Conservation (phyloP, 1,140 invertebrate genomes). For the Geopemphigus sp. region DNA sequence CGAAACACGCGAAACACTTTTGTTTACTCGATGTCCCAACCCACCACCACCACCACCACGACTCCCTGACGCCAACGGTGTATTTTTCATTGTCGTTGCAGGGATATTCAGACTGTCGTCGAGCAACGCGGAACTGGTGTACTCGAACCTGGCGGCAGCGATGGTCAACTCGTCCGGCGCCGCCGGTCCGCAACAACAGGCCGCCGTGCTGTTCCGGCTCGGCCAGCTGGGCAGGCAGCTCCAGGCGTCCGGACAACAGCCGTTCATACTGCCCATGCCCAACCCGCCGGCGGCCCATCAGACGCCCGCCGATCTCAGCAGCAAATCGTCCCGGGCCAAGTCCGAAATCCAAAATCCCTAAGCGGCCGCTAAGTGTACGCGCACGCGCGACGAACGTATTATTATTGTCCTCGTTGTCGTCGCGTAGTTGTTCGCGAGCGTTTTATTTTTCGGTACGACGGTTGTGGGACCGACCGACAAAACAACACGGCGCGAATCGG, state of each 20-base stretch:
- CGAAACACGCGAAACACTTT: too few species aligned
- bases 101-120: constrained; percentile 29
- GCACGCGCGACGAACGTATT: neutral
- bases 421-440: too few species aligned
- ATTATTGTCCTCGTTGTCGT: neutral
- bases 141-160: constrained; percentile 38
- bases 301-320: constrained; percentile 50
- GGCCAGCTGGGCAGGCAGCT: constrained; percentile 32
- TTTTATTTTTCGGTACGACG: too few species aligned
- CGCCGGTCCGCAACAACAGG: constrained; percentile 14
- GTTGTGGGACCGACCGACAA: too few species aligned
- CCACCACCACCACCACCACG: too few species aligned
- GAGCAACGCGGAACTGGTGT: constrained; percentile 42
- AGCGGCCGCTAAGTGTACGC: neutral
- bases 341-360: constrained; percentile 26
- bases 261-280: constrained; percentile 38
- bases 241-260: constrained; percentile 33
- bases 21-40: too few species aligned
- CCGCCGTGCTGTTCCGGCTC: constrained; percentile 32
- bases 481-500: too few species aligned
- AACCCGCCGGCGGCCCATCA: constrained; percentile 50
- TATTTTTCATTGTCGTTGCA: too few species aligned
- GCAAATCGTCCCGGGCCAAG: constrained; percentile 44
- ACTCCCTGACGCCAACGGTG: too few species aligned
- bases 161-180: constrained; percentile 45